These are phyloP conservation scores for Hylaea fasciaria DNA, from an alignment of 2,888 invertebrate genomes.

Conservation along the genomic window DNA sequence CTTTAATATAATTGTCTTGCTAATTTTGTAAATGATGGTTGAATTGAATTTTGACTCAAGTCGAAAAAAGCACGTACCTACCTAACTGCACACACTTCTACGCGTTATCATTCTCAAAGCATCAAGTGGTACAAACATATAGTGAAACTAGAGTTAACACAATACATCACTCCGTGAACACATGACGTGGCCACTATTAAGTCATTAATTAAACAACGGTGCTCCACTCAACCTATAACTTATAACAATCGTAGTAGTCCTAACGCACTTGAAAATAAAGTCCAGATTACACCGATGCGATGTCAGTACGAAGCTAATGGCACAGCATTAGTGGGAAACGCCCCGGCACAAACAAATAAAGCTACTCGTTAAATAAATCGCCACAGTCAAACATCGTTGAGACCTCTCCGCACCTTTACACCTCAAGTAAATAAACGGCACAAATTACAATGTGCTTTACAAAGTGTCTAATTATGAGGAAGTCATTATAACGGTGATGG, in stretches of 20 bases:
- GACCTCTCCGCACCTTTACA: slow-evolving; percentile 70
- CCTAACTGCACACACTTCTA: not conserved
- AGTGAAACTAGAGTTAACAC: slow-evolving; percentile 45
- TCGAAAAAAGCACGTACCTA: not conserved
- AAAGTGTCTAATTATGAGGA: slow-evolving; percentile 43
- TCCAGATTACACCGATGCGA: slow-evolving; percentile 62
- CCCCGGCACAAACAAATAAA: slow-evolving; percentile 73
- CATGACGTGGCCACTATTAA: slow-evolving; percentile 69
- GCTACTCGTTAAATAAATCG: slow-evolving; percentile 77
- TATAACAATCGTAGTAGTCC: slow-evolving; percentile 44
- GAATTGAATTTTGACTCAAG: too few relatives aligned
- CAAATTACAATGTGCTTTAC: slow-evolving; percentile 65
- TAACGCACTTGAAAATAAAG: slow-evolving; percentile 59
- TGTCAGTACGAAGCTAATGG: slow-evolving; percentile 65
- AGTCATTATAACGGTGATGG: too few relatives aligned
- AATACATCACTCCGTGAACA: slow-evolving; percentile 58
- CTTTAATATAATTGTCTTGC: too few relatives aligned
- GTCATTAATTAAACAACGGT: slow-evolving; percentile 69
- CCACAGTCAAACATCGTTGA: slow-evolving; percentile 70
- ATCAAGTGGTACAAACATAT: slow-evolving; percentile 18
- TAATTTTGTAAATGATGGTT: too few relatives aligned
- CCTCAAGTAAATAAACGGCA: slow-evolving; percentile 69
- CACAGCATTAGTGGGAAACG: slow-evolving; percentile 68
- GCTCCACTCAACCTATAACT: slow-evolving; percentile 47
- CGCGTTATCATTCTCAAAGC: slow-evolving; percentile 15